phyloP scores from a whole-genome alignment of 1,140 invertebrate genomes.

The Plodia interpunctella region DNA sequence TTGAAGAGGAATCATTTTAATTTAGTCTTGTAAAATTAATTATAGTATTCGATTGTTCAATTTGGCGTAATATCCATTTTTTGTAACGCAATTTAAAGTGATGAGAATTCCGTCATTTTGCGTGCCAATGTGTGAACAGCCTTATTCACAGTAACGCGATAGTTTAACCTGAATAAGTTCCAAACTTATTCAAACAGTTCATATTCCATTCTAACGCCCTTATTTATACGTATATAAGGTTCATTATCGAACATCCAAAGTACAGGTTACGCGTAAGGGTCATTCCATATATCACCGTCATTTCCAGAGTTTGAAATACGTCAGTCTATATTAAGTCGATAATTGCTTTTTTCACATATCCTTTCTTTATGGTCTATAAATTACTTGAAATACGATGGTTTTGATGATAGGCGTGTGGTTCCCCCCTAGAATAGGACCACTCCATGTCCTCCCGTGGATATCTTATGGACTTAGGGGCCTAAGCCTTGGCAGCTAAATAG shows the following conservation, averaged over 20 bases:
- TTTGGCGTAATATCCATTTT: too few relatives aligned
- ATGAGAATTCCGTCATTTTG: not conserved
- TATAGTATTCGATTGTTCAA: too few relatives aligned
- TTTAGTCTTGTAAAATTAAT: too few relatives aligned
- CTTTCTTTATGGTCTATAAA: not conserved
- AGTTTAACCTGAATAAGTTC: not conserved
- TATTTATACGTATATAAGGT: not conserved
- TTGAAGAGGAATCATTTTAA: too few relatives aligned
- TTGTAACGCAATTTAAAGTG: too few relatives aligned
- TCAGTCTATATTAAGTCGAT: not conserved
- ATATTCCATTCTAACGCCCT: not conserved
- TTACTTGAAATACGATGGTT: not conserved
- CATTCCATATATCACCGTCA: not conserved
- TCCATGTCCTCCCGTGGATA: too few relatives aligned
- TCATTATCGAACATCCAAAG: not conserved
- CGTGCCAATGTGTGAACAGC: not conserved
- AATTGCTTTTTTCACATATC: not conserved
- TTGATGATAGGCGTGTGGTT: too few relatives aligned
- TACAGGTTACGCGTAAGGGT: not conserved
- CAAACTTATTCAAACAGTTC: not conserved
- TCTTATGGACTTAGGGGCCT: too few relatives aligned
- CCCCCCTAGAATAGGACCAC: too few relatives aligned
- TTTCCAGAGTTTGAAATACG: not conserved
- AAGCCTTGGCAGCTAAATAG: too few relatives aligned
- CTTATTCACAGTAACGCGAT: not conserved